Evolutionary conservation across 2,888 invertebrate genomes (phyloP).

Genomic region (Drosophila macrospina): DNA sequence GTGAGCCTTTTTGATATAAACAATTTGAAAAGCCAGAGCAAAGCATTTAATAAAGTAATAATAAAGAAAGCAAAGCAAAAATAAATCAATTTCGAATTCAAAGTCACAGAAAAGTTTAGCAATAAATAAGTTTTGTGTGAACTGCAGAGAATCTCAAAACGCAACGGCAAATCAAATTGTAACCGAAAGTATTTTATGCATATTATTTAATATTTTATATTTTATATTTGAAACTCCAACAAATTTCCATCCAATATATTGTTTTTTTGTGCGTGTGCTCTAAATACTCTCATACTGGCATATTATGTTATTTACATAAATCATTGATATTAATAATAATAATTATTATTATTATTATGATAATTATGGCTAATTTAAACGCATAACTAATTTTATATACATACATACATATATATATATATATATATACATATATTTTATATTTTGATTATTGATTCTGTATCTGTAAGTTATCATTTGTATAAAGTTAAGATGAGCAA

Average conservation of each 20-base stretch:
- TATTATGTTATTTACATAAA: conserved; percentile 56
- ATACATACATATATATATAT: no score
- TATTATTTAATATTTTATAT: conserved; percentile 25
- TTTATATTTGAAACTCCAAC: conserved; percentile 26
- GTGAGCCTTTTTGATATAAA: conserved; percentile 51
- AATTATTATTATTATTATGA: conserved; percentile 35
- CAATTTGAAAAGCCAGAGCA: conserved; percentile 62
- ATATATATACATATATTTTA: no score
- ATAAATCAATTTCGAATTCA: conserved; percentile 3
- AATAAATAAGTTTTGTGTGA: not conserved
- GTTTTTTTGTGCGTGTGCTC: conserved; percentile 16
- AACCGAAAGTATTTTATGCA: conserved; percentile 63
- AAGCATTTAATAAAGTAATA: conserved; percentile 58
- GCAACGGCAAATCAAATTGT: conserved; percentile 44
- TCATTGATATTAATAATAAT: conserved; percentile 34
- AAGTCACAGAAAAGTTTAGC: no score
- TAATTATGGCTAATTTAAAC: conserved; percentile 66
- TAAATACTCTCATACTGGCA: conserved; percentile 42
- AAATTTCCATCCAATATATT: conserved; percentile 60
- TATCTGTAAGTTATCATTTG: conserved; percentile 75
- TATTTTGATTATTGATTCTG: conserved; percentile 60
- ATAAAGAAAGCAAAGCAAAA: conserved; percentile 6
- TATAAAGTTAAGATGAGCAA: conserved; percentile 77
- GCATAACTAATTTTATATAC: conserved; percentile 65
- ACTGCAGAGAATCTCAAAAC: conserved; percentile 16